Evolutionary conservation across 2,113 vertebrate species (phyloP).

Genomic region (Dipodomys spectabilis): DNA sequence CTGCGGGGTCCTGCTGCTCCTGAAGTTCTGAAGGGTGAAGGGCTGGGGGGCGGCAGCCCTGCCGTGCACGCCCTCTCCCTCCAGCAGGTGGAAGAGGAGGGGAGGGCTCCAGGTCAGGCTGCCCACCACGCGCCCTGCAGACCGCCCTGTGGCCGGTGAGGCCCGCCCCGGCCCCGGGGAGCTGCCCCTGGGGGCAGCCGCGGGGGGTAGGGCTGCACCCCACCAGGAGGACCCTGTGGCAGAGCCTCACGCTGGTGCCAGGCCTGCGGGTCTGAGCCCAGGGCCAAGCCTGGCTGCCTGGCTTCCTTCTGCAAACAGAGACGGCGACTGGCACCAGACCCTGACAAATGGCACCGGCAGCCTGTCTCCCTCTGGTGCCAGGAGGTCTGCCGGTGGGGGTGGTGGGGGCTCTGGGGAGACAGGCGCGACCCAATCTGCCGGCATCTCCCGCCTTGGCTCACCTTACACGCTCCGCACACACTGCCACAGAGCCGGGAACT

Average conservation of each 20-base stretch:
- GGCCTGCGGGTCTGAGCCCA: constrained; percentile 78
- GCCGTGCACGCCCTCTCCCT: not conserved
- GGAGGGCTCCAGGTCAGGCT: not conserved
- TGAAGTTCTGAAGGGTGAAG: not conserved
- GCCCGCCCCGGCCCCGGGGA: too few species aligned
- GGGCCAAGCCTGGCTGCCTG: constrained; percentile 73
- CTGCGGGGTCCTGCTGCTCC: not conserved
- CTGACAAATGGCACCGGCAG: constrained; percentile 80
- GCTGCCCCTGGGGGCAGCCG: not conserved
- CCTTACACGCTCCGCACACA: constrained; percentile 84
- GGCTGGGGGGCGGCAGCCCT: not conserved
- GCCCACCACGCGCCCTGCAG: too few species aligned
- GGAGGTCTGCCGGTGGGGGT: constrained; percentile 86
- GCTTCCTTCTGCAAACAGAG: constrained; percentile 83
- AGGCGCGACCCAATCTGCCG: constrained; percentile 82
- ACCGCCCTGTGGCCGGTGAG: too few species aligned
- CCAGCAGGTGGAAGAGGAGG: not conserved
- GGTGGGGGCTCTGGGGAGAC: constrained; percentile 80
- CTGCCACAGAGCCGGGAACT: constrained; percentile 81
- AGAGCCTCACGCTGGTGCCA: constrained; percentile 68
- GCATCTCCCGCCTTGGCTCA: constrained; percentile 84
- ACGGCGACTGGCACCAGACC: constrained; percentile 85
- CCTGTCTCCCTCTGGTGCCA: constrained; percentile 85
- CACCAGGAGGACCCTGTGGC: constrained; percentile 20
- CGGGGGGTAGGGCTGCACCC: too few species aligned